Base-by-base conservation (phyloP, 2,797 vertebrate species). In the Ceyx erithaca region DNA sequence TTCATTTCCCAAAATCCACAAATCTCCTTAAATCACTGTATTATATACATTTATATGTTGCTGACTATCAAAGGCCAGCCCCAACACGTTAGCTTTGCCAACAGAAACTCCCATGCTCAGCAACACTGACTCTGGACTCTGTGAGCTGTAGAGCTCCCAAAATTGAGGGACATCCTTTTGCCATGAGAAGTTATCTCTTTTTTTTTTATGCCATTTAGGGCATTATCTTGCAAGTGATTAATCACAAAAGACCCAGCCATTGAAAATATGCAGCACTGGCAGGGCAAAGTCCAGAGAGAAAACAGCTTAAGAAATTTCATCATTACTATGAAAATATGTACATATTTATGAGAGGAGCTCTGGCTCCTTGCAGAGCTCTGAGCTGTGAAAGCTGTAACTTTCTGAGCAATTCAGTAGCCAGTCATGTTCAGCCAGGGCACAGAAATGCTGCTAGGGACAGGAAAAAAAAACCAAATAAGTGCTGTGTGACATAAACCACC, bases 251-350 rank as follows among this genome's bases (percentile, higher is more conserved):
- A 35, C 75, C 16, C 75, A 54, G 49, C 17, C 31, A 22, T 19
- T 20, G 61, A 49, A 89, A 82, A 70, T 41, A 46, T 57, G 57
- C 41, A 22, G 33, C n/a, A 30, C 31, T 45, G 58, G 58, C 62
- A 62, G 63, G 46, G 80, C 33, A 55, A 81, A 13, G n/a, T 72
- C 55, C 40, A 62, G 69, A 67, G 66, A 83, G 61, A 90, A 89
- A 94, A 71, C 15, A 77, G 43, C 57, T 69, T 48, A 40, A 51
- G 49, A 48, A 28, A 45, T 84, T 46, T 80, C 64, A 76, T 71
- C 18, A 23, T 80, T 67, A 12, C 21, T 30, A 12, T 80, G 52
- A 22, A 73, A 77, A 57, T 58, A 37, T 1, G 2, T 51, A 10
- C 33, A 2, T 37, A 12, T 23, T 63, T 31, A 41, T 80, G 54